These are phyloP conservation scores for Mus spretus DNA, from an alignment of 2,797 vertebrate genomes.

Conservation along the genomic window DNA sequence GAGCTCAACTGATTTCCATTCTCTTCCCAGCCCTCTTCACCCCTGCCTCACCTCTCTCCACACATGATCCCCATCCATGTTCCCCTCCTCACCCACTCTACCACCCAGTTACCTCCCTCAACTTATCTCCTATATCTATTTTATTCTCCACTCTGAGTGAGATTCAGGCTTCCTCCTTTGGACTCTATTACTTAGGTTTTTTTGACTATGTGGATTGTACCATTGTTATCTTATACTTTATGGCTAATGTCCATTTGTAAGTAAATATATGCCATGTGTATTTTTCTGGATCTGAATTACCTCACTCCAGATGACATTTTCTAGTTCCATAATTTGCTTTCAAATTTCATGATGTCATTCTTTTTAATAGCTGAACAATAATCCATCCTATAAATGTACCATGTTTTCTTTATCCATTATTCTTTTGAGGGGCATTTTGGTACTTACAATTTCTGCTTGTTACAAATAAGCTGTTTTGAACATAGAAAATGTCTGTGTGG, in stretches of 20 bases:
- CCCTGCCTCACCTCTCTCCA: too few species aligned
- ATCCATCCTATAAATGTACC: not conserved
- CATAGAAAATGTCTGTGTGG: not conserved
- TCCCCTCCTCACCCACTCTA: too few species aligned
- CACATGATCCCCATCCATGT: too few species aligned
- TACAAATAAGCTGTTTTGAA: not conserved
- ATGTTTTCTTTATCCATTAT: not conserved
- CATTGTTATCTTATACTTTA: too few species aligned
- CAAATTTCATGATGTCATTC: not conserved
- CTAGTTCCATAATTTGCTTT: not conserved
- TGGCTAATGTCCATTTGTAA: too few species aligned
- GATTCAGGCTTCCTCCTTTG: not conserved
- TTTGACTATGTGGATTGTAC: not conserved
- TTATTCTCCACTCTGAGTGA: not conserved
- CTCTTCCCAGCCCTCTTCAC: too few species aligned
- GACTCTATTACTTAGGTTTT: not conserved
- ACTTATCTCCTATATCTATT: too few species aligned
- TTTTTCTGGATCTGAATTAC: not conserved
- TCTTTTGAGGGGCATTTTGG: not conserved
- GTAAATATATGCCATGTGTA: not conserved
- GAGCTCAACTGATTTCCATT: too few species aligned
- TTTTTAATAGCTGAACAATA: not conserved
- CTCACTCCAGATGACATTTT: not conserved
- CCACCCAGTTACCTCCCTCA: too few species aligned
- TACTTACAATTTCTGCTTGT: not conserved